Percentiles rank a stretch among this genome's conserved stretches.
phyloP scores from a whole-genome alignment of 2,113 vertebrate species.

The Aptenodytes forsteri region DNA sequence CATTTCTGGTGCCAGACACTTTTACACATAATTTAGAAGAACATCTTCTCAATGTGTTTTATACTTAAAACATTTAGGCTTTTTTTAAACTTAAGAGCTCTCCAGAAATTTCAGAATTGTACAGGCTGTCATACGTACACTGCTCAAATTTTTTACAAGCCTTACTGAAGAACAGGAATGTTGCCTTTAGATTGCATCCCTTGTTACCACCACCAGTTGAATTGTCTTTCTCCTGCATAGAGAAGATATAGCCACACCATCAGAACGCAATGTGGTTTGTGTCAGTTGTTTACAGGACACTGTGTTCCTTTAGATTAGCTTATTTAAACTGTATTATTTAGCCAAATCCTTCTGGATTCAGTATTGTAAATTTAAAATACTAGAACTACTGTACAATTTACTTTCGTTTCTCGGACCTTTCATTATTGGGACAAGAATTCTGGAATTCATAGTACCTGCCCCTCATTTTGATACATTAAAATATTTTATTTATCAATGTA shows the following conservation, averaged over 20 bases:
- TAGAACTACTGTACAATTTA: conserved; percentile 35
- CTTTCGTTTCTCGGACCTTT: neutral
- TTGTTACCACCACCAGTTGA: neutral
- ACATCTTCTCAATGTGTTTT: conserved; percentile 63
- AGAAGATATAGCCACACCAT: conserved; percentile 1
- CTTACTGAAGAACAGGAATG: conserved; percentile 57
- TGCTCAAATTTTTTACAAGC: conserved; percentile 43
- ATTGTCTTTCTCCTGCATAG: neutral
- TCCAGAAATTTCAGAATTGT: conserved; percentile 40
- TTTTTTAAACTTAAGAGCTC: conserved; percentile 61
- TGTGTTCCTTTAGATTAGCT: conserved; percentile 56
- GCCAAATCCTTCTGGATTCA: conserved; percentile 57
- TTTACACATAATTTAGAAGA: conserved; percentile 32
- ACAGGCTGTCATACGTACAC: conserved; percentile 49
- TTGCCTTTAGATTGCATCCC: conserved; percentile 56
- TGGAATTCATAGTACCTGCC: neutral
- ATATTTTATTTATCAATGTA: conserved; percentile 42
- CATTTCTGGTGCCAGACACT: conserved; percentile 66
- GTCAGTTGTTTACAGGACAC: conserved; percentile 62
- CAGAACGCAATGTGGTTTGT: conserved; percentile 18
- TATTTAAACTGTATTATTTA: conserved; percentile 57
- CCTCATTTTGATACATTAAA: conserved; percentile 20
- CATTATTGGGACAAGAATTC: neutral
- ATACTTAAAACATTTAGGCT: conserved; percentile 36
- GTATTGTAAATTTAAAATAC: conserved; percentile 46